Evolutionary conservation across 2,888 invertebrate species (phyloP), one percentile per base, ranked within the genome.

Genomic region (Tinea semifulvella): DNA sequence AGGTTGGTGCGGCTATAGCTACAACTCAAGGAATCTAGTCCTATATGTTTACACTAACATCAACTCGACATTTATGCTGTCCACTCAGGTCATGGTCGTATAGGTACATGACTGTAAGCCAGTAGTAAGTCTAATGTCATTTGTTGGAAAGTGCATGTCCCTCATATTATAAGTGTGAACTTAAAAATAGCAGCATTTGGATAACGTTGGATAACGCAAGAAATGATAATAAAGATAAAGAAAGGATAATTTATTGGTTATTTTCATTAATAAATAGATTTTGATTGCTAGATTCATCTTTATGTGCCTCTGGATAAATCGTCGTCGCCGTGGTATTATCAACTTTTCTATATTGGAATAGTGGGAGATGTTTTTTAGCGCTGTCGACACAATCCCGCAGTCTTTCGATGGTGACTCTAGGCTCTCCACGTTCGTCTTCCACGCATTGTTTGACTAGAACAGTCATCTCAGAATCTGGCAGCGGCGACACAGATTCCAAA

Each of bases 271-370:
- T 14, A 13, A 7, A 2, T n/a, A 4, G 11, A 6, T 31, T 14
- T 36, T 16, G 8, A 36, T 18, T 18, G 18, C 18, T 18, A 36
- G 10, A 2, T 18, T 18, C 22, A 18, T 13, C 10, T n/a, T 11
- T 46, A 45, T 74, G 71, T 8, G 73, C 70, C 25, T 58, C 55
- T 1, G 65, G 56, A 43, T 67, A 51, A 44, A 79, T 73, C 1
- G 56, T 52, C 2, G 66, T 75, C 3, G 77, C 77, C 4, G 77
- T 76, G 5, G 65, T 56, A 43, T 79, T 79, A 13, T 61, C 57
- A 38, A 75, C 56, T 43, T 54, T 65, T 39, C 60, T 61, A 49
- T 75, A 77, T 47, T 73, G 73, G 42, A 79, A 77, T 50, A 77
- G 75, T 1, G 72, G 68, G 28, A 79, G 56, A 50, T 61, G 62